Conservation (phyloP, 1,140 invertebrate species). For the Pantala flavescens region DNA sequence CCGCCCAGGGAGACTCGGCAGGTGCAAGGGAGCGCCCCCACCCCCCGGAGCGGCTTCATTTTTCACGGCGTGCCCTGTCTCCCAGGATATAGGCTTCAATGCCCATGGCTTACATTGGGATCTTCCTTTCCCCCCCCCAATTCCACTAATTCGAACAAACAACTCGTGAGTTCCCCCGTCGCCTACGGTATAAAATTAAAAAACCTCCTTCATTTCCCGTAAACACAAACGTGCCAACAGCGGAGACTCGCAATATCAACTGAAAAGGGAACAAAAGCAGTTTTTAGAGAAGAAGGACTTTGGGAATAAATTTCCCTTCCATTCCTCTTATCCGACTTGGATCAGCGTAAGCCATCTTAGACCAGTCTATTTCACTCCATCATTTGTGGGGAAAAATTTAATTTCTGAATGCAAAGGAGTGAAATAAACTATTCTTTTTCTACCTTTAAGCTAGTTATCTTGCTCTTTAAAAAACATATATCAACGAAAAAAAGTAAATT, state of each 20-base stretch:
- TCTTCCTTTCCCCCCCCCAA: background rate
- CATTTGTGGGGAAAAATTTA: too few relatives aligned
- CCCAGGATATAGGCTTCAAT: background rate
- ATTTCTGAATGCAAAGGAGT: too few relatives aligned
- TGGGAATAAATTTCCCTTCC: background rate
- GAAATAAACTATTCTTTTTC: too few relatives aligned
- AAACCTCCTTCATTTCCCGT: background rate
- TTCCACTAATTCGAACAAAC: conserved; percentile 1
- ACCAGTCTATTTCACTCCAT: too few relatives aligned
- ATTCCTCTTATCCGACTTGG: background rate
- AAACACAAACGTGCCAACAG: too few relatives aligned
- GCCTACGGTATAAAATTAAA: too few relatives aligned
- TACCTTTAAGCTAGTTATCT: too few relatives aligned
- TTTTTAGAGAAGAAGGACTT: background rate
- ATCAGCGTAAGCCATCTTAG: background rate
- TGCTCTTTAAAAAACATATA: too few relatives aligned
- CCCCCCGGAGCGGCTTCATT: background rate
- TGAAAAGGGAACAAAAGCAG: background rate
- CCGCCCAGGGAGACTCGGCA: background rate
- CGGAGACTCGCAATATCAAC: too few relatives aligned
- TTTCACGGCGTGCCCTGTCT: background rate
- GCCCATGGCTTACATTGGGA: background rate
- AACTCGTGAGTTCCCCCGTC: background rate
- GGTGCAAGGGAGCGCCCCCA: background rate
- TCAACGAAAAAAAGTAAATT: too few relatives aligned